Evolutionary conservation across 2,797 vertebrate species (phyloP), one percentile per base, ranked within the genome.

Genomic region (Enteromius thamalakanensis): DNA sequence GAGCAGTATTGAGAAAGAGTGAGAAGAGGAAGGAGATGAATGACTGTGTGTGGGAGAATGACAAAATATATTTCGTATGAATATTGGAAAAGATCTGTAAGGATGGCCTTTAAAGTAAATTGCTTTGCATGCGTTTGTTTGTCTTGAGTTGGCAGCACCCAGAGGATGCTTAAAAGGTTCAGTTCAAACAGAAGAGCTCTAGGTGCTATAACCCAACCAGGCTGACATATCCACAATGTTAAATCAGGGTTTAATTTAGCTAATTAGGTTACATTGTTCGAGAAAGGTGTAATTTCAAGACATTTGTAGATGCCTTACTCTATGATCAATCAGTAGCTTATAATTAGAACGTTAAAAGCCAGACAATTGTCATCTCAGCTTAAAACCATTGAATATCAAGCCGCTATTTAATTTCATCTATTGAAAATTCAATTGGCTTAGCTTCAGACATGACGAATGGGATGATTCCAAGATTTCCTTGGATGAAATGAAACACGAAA

Each of bases 261-360:
- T 78, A 67, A 86, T 86, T 84, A 84, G 65, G 64, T 71, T 65
- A 40, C 79, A 86, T 84, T 86, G 78, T 86, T 86, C 71, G 26
- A 32, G n/a, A 79, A 62, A 83, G 76, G 82, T 76, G n/a, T 82
- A 53, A 42, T 67, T 76, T 70, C 29, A 83, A 60, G 81, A 62
- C 65, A 62, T 62, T 53, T 68, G 65, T 14, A 51, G 4, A 70
- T 29, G 8, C 42, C 23, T 76, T 60, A 71, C 45, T 40, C 49
- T 23, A 49, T 32, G 82, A 78, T 77, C 68, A 70, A 26, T 42
- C 40, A 3, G 29, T 45, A 49, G 47, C 23, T 72, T 37, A 37
- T 81, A 77, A 86, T 86, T 76, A 84, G 51, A 32, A 76, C 5
- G 51, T 49, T 32, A 69, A 47, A 79, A 75, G 49, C 69, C n/a